Evolutionary conservation across 2,888 invertebrate genomes (phyloP), one percentile per base, ranked within the genome.

Genomic region (Tanytarsus gracilentus): DNA sequence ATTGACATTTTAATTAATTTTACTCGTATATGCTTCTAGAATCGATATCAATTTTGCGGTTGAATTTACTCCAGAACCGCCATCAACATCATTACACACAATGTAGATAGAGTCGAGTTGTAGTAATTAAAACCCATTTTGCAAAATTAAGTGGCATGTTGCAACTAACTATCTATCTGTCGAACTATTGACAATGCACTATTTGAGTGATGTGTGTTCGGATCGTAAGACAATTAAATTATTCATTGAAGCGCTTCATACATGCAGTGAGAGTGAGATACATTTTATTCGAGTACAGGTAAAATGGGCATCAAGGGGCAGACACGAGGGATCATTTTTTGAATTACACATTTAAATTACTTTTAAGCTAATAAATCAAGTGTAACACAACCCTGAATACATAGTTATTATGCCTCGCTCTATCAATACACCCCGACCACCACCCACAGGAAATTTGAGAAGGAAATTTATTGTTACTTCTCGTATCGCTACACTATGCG

Each of bases 1-100:
- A 53, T 53, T 53, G 53, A 53, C 53, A 53, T 39, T 29, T 53
- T 53, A 53, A 53, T 53, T 53, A 53, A 39, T 53, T 53, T 52
- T 39, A 14, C 44, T 11, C 6, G 16, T 9, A 23, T 44, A 18
- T 7, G 16, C 44, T 18, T 44, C 44, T 44, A 23, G 16, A 23
- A 18, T 16, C 21, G 16, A 44, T 23, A 44, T 44, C 44, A 44
- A 44, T 44, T 44, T 44, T 44, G 44, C 18, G 44, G 44, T 44
- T 44, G 5, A 36, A n/a, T n/a, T n/a, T n/a, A n/a, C n/a, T n/a
- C n/a, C n/a, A n/a, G n/a, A n/a, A n/a, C n/a, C n/a, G n/a, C n/a
- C n/a, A n/a, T n/a, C 1, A 1, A 1, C 14, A 36, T 36, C 4
- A 14, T n/a, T n/a, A n/a, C n/a, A n/a, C n/a, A 33, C 9, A 33